Conservation (phyloP, 2,888 invertebrate species). For the Cephus pulcher region DNA sequence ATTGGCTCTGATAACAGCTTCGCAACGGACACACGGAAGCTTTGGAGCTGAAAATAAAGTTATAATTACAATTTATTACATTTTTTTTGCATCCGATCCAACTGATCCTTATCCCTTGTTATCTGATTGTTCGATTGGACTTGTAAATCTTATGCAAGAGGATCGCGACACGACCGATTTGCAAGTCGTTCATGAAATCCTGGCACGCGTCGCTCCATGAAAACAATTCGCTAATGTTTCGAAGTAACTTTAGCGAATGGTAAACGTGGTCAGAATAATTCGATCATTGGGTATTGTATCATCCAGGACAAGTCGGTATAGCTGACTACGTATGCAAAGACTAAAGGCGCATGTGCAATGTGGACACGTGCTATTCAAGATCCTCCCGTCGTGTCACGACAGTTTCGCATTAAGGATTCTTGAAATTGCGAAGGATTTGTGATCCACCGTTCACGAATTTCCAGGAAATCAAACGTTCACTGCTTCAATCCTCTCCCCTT, state of each 20-base stretch:
- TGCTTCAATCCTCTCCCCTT: not conserved
- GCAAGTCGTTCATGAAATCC: constrained; percentile 11
- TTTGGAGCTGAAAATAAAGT: constrained; percentile 70
- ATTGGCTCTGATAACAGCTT: constrained; percentile 80
- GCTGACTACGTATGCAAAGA: not conserved
- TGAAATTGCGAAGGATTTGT: not conserved
- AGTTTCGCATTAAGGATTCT: not conserved
- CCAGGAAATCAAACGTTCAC: not conserved
- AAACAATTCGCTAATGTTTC: not conserved
- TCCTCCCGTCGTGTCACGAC: not conserved
- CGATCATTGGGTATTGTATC: not conserved
- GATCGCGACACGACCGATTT: not conserved
- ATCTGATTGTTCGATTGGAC: not conserved
- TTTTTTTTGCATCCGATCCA: not conserved
- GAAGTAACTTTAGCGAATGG: not conserved
- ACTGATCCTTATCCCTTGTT: not conserved
- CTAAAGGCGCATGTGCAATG: not conserved
- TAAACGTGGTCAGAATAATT: not conserved
- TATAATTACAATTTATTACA: not conserved
- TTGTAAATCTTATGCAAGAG: not conserved
- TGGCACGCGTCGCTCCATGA: not conserved
- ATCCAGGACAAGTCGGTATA: not conserved
- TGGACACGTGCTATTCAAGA: not conserved
- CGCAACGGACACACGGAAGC: constrained; percentile 80
- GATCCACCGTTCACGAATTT: not conserved